Evolutionary conservation across 1,140 invertebrate genomes (phyloP).

Genomic region (Samia ricini): DNA sequence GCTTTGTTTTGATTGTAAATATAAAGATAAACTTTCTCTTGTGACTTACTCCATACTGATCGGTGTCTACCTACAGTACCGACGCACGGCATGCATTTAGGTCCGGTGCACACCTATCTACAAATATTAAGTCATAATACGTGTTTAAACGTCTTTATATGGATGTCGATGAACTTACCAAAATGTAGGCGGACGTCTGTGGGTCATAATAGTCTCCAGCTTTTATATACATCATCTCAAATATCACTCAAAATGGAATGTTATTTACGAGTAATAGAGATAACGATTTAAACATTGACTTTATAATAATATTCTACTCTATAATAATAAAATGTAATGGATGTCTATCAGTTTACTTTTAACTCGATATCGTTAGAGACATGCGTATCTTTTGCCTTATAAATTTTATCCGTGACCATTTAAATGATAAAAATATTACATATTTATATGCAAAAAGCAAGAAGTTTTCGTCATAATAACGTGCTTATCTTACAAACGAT

Average conservation of each 20-base stretch:
- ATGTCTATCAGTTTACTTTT: too few relatives aligned
- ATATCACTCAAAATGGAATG: slow-evolving; percentile 4
- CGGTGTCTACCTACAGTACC: slow-evolving; percentile 26
- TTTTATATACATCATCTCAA: not conserved
- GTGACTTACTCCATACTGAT: slow-evolving; percentile 11
- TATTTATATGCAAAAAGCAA: too few relatives aligned
- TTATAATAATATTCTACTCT: not conserved
- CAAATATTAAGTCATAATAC: slow-evolving; percentile 23
- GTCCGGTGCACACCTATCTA: slow-evolving; percentile 13
- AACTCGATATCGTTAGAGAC: too few relatives aligned
- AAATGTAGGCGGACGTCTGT: slow-evolving; percentile 21
- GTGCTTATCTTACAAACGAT: too few relatives aligned
- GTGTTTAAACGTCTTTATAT: slow-evolving; percentile 28
- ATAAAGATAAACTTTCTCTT: not conserved
- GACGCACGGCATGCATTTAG: slow-evolving; percentile 14
- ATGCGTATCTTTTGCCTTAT: too few relatives aligned
- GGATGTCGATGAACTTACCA: slow-evolving; percentile 17
- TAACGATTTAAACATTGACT: not conserved
- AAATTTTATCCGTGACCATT: too few relatives aligned
- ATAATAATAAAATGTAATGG: too few relatives aligned
- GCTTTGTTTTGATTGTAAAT: too few relatives aligned
- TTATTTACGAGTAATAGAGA: not conserved
- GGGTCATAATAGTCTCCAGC: not conserved
- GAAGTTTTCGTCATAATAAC: too few relatives aligned
- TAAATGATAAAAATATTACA: too few relatives aligned